A percentile compares a stretch with the other conserved stretches of the same genome.
Conservation (phyloP, 2,113 vertebrate genomes). For the Triplophysa tibetana region DNA sequence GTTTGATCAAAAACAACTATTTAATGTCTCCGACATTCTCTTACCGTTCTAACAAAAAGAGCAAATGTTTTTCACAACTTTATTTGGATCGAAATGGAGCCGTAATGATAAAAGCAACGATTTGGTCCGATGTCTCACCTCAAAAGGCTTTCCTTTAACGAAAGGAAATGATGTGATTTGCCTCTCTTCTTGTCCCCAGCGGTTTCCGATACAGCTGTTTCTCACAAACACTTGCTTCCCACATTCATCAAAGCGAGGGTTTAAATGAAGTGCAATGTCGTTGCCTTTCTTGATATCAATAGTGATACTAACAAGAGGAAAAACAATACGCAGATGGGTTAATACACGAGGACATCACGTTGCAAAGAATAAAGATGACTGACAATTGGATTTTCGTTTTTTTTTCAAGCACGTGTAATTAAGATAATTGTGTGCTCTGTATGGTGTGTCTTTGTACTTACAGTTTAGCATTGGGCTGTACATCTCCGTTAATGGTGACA, state of each 20-base stretch:
- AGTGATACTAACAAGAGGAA: constrained; percentile 47
- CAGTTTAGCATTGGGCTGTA: constrained; percentile 47
- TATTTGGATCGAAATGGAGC: not conserved
- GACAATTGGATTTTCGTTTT: not conserved
- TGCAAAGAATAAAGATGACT: not conserved
- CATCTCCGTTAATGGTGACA: constrained; percentile 52
- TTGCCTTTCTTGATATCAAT: constrained; percentile 48
- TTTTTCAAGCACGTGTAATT: not conserved
- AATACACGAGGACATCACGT: not conserved
- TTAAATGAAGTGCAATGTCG: constrained; percentile 61
- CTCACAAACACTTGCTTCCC: constrained; percentile 51
- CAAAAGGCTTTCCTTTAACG: constrained; percentile 53
- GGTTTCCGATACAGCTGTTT: constrained; percentile 45
- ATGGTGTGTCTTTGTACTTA: constrained; percentile 33
- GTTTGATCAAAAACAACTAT: not conserved
- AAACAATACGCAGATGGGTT: not conserved
- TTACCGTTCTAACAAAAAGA: not conserved
- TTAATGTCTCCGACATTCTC: not conserved
- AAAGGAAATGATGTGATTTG: constrained; percentile 51
- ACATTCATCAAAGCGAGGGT: constrained; percentile 53
- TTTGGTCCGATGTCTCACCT: constrained; percentile 49
- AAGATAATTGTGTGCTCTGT: not conserved
- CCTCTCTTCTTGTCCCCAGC: constrained; percentile 59
- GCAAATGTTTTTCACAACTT: not conserved
- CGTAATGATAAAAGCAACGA: not conserved